phyloP scores from a whole-genome alignment of 2,113 vertebrate species.

The Eolophus roseicapilla region DNA sequence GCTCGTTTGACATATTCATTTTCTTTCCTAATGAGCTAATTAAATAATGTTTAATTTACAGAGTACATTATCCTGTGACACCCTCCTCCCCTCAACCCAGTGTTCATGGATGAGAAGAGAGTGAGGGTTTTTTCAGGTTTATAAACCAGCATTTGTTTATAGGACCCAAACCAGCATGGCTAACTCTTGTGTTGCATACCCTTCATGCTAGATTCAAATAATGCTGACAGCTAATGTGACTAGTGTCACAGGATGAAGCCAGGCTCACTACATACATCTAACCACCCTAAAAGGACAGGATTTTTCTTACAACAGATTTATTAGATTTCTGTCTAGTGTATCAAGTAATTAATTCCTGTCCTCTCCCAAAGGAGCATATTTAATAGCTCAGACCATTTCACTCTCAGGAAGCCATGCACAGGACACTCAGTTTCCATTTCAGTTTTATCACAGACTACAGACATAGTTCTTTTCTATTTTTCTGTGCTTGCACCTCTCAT shows the following conservation, averaged over 20 bases:
- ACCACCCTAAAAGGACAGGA: not conserved
- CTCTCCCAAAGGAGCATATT: not conserved
- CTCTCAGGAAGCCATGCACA: rapidly evolving
- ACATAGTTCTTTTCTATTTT: not conserved
- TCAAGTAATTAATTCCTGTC: not conserved
- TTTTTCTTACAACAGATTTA: not conserved
- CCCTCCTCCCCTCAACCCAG: not conserved
- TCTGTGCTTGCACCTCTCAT: not conserved
- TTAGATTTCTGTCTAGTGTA: not conserved
- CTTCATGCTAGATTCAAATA: not conserved
- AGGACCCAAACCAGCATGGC: not conserved
- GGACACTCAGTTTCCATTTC: not conserved
- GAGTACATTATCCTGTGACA: not conserved
- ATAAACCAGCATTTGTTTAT: not conserved
- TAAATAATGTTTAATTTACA: not conserved
- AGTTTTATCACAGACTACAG: not conserved
- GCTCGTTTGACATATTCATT: not conserved
- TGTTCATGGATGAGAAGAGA: not conserved
- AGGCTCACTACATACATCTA: not conserved
- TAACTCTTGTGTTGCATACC: rapidly evolving
- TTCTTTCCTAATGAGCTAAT: not conserved
- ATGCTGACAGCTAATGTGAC: rapidly evolving
- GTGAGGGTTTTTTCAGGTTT: not conserved
- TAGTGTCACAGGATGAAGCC: not conserved
- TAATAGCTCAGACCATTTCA: not conserved